These are phyloP conservation scores for Apodemia duryi DNA, from an alignment of 2,888 invertebrate genomes.

Conservation along the genomic window DNA sequence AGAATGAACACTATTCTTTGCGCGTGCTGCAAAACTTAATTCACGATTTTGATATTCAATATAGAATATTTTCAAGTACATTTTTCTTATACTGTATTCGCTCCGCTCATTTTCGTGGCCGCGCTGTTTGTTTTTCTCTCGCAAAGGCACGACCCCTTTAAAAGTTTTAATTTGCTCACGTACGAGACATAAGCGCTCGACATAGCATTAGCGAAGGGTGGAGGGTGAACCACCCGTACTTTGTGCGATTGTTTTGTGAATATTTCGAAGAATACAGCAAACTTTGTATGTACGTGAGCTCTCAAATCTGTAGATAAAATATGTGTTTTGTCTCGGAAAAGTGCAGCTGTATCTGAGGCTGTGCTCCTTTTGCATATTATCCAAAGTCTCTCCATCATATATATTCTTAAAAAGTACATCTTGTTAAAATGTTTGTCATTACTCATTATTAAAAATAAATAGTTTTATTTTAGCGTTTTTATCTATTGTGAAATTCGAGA, in stretches of 20 bases:
- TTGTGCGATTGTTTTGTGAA: slow-evolving; percentile 21
- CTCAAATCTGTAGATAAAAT: slow-evolving; percentile 11
- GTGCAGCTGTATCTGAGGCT: neutral
- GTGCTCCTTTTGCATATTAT: slow-evolving; percentile 1
- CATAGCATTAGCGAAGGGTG: slow-evolving; percentile 44
- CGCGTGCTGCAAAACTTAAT: too few species aligned
- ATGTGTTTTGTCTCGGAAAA: slow-evolving; percentile 8
- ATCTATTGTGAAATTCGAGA: too few species aligned
- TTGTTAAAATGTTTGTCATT: too few species aligned
- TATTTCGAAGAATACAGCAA: slow-evolving; percentile 20
- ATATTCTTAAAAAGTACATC: too few species aligned
- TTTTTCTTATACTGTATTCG: neutral
- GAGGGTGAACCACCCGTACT: slow-evolving; percentile 29
- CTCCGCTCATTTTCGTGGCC: neutral
- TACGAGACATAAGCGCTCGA: slow-evolving; percentile 42
- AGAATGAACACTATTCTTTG: too few species aligned
- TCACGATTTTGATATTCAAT: too few species aligned
- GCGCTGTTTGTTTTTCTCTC: slow-evolving; percentile 7
- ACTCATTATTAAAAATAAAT: too few species aligned
- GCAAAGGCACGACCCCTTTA: slow-evolving; percentile 30
- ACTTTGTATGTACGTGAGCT: slow-evolving; percentile 14
- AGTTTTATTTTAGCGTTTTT: too few species aligned
- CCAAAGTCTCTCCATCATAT: neutral
- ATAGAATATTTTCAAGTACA: too few species aligned
- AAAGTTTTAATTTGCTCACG: slow-evolving; percentile 47